Conservation (phyloP, 2,888 invertebrate genomes). For the Lamellibrachia columna region DNA sequence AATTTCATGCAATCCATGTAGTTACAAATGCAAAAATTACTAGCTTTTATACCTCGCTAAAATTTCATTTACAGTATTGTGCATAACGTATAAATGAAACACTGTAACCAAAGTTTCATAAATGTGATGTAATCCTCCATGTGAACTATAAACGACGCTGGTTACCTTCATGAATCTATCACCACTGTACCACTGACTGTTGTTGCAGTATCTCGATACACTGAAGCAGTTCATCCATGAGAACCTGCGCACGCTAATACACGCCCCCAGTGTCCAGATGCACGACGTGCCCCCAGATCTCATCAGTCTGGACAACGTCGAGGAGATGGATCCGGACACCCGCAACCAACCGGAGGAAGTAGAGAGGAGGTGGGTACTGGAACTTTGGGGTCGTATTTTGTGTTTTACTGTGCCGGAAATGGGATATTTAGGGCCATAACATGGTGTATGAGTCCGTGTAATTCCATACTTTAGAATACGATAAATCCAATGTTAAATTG, state of each 20-base stretch:
- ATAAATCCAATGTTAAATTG: no score
- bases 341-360: conserved; percentile 24
- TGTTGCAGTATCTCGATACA: conserved; percentile 82
- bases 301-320: conserved; percentile 36
- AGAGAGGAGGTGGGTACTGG: conserved; percentile 27
- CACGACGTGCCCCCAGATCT: conserved; percentile 88
- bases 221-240: conserved; percentile 88
- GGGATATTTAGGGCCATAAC: no score
- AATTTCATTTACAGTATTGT: no score
- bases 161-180: not conserved
- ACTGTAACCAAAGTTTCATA: no score
- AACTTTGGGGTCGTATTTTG: not conserved
- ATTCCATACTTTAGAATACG: no score
- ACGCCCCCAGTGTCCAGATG: conserved; percentile 96
- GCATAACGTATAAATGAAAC: no score
- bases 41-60: no score
- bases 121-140: not conserved
- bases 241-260: conserved; percentile 88
- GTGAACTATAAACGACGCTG: not conserved
- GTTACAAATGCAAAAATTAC: no score
- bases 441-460: no score
- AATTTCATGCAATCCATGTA: no score
- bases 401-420: not conserved
- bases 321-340: conserved; percentile 19
- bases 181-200: conserved; percentile 19